These are phyloP conservation scores for Drosophila putrida DNA, from an alignment of 2,888 invertebrate genomes.

Conservation along the genomic window DNA sequence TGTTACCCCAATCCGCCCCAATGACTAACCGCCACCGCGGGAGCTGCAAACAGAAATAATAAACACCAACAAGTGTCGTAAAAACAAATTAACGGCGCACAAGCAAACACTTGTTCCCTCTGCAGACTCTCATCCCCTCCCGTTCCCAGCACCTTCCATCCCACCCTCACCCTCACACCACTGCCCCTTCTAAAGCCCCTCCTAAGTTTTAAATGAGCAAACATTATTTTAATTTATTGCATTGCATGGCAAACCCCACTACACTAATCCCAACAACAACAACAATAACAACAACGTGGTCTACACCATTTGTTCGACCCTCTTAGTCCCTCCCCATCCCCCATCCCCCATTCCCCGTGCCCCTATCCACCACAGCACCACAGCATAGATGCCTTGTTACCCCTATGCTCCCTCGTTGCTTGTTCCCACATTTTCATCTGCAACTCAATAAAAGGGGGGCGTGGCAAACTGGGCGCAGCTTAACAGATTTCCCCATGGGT, in stretches of 20 bases:
- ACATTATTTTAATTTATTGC: conserved; percentile 73
- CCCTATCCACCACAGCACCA: not conserved
- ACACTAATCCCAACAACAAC: conserved; percentile 51
- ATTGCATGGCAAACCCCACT: conserved; percentile 43
- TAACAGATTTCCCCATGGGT: conserved; percentile 38
- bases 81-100: conserved; percentile 72
- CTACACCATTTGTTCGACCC: conserved; percentile 36
- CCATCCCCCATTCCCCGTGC: too few relatives aligned
- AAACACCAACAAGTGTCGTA: conserved; percentile 73
- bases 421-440: conserved; percentile 31
- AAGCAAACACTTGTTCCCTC: conserved; percentile 67
- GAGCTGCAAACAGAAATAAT: conserved; percentile 69
- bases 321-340: not conserved
- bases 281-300: conserved; percentile 20
- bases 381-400: conserved; percentile 26
- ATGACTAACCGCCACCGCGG: conserved; percentile 63
- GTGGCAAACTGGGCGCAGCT: conserved; percentile 24
- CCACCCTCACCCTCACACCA: not conserved
- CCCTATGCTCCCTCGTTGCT: conserved; percentile 18
- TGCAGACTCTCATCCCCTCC: not conserved
- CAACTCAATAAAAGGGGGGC: conserved; percentile 12
- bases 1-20: conserved; percentile 12
- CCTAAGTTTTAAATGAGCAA: conserved; percentile 70
- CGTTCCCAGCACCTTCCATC: too few relatives aligned
- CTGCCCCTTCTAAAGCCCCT: conserved; percentile 19